Evolutionary conservation across 2,797 vertebrate genomes (phyloP).

Genomic region (Mus caroli): DNA sequence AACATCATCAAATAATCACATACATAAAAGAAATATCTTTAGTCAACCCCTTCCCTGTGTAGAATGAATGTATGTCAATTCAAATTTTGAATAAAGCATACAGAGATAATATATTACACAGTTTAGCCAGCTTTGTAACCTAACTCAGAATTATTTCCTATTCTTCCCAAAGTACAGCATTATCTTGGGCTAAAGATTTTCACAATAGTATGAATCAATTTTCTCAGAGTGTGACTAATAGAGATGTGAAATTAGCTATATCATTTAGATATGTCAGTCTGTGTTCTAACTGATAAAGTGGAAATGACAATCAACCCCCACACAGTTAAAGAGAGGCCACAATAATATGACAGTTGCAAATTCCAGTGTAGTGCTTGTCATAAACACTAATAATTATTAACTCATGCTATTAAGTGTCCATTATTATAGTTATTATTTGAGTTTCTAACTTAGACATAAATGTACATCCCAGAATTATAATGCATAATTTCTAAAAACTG

Average conservation of each 20-base stretch:
- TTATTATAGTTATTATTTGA: slow-evolving; percentile 1
- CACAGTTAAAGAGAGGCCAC: not conserved
- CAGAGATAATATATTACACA: not conserved
- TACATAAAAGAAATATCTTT: not conserved
- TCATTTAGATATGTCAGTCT: not conserved
- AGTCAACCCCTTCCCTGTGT: not conserved
- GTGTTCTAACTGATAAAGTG: slow-evolving; percentile 12
- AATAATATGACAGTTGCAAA: not conserved
- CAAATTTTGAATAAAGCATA: not conserved
- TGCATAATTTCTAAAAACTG: not conserved
- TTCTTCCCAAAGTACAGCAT: not conserved
- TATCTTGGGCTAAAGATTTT: not conserved
- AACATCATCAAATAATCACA: not conserved
- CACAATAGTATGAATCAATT: not conserved
- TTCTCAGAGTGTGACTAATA: not conserved
- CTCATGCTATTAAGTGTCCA: not conserved
- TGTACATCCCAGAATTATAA: not conserved
- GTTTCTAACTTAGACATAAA: not conserved
- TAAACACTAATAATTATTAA: slow-evolving; percentile 14
- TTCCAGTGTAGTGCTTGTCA: not conserved
- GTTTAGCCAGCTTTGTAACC: not conserved
- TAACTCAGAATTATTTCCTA: not conserved
- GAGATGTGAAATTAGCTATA: not conserved
- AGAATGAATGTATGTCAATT: not conserved
- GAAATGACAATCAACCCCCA: not conserved